phyloP scores from a whole-genome alignment of 2,888 invertebrate genomes.

The Chironomus tentans region DNA sequence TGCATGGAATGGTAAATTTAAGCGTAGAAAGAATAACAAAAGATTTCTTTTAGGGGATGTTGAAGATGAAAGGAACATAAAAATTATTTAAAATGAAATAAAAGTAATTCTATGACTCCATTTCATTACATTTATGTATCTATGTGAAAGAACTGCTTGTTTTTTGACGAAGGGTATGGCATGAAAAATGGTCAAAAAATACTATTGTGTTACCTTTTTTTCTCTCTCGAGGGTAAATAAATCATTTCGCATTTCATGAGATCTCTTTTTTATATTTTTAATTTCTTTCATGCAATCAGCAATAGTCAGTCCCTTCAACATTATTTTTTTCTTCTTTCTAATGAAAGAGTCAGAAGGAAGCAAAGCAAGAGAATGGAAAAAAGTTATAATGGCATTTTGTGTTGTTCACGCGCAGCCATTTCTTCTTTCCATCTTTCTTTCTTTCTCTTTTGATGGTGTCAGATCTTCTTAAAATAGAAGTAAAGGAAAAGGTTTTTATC shows the following conservation, averaged over 20 bases:
- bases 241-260: background rate
- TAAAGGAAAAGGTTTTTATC: background rate
- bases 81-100: constrained; percentile 8
- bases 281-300: no score
- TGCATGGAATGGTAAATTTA: no score
- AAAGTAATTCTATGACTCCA: background rate
- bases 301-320: background rate
- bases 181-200: background rate
- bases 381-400: constrained; percentile 14
- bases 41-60: background rate
- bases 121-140: no score
- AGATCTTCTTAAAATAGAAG: constrained; percentile 2
- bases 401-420: constrained; percentile 22
- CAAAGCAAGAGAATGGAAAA: background rate
- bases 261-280: no score
- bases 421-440: background rate
- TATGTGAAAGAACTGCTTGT: background rate
- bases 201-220: background rate
- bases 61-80: background rate
- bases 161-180: background rate
- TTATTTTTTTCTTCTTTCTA: no score
- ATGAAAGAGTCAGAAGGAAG: background rate
- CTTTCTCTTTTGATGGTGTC: constrained; percentile 7
- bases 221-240: background rate
- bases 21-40: background rate